phyloP scores from a whole-genome alignment of 2,888 invertebrate species.

The Parascotia fuliginaria region DNA sequence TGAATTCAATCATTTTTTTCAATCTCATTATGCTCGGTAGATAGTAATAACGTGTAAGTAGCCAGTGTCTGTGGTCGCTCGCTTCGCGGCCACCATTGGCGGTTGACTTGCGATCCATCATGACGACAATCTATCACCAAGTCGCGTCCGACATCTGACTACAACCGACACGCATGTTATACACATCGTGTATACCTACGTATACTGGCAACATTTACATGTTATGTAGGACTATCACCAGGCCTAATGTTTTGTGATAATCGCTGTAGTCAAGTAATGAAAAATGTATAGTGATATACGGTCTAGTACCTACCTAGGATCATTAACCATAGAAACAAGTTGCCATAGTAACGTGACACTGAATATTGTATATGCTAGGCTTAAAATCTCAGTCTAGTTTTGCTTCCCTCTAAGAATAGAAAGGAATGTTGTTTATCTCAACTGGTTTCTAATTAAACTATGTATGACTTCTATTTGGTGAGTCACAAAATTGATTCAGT shows the following conservation, averaged over 20 bases:
- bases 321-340: constrained; percentile 40
- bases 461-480: constrained; percentile 14
- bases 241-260: neutral
- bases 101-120: constrained; percentile 65
- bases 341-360: constrained; percentile 44
- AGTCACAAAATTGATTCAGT: constrained; percentile 53
- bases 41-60: constrained; percentile 47
- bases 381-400: constrained; percentile 27
- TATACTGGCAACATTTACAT: constrained; percentile 18
- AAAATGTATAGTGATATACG: constrained; percentile 37
- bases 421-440: constrained; percentile 26
- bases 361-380: constrained; percentile 34
- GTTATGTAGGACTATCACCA: constrained; percentile 20
- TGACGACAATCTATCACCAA: constrained; percentile 69
- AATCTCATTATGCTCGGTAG: constrained; percentile 32
- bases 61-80: constrained; percentile 61
- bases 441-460: constrained; percentile 33
- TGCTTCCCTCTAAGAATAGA: constrained; percentile 29
- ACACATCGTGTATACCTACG: constrained; percentile 23
- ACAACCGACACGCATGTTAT: constrained; percentile 46
- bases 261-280: constrained; percentile 1
- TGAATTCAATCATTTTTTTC: constrained; percentile 26
- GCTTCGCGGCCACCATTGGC: constrained; percentile 49
- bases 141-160: constrained; percentile 26
- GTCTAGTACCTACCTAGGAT: constrained; percentile 32